phyloP scores from a whole-genome alignment of 92 coral and sea anemone species.

The Palythoa caribaeorum region DNA sequence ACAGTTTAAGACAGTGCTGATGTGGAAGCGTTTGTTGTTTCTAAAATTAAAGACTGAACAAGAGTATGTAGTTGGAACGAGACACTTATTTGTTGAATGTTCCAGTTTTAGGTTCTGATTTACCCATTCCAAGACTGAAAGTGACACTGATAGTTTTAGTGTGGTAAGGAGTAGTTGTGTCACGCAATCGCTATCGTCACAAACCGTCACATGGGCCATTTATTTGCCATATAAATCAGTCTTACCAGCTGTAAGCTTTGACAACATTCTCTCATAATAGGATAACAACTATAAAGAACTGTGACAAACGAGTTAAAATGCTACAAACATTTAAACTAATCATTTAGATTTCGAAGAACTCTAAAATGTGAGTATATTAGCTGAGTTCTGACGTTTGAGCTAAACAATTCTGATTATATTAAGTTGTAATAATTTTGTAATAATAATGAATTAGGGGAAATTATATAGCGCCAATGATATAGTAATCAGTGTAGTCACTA shows the following conservation, averaged over 20 bases:
- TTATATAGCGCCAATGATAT: too few relatives aligned
- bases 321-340: neutral
- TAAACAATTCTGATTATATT: neutral
- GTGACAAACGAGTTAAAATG: neutral
- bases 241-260: neutral
- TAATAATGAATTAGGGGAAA: neutral
- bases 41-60: neutral
- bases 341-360: neutral
- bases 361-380: neutral
- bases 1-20: too few relatives aligned
- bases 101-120: slow-evolving; percentile 44
- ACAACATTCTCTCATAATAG: neutral
- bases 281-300: neutral
- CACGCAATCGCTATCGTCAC: slow-evolving; percentile 35
- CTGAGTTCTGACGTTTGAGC: neutral
- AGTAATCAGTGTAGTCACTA: neutral
- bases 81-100: neutral
- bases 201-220: neutral
- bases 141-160: slow-evolving; percentile 12
- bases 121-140: slow-evolving; percentile 6
- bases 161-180: slow-evolving; percentile 39
- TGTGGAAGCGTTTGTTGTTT: too few relatives aligned
- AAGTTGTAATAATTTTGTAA: slow-evolving; percentile 29
- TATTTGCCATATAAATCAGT: neutral
- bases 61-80: neutral